Evolutionary conservation across 2,888 invertebrate species (phyloP).

Genomic region (Pyrrhia umbra): DNA sequence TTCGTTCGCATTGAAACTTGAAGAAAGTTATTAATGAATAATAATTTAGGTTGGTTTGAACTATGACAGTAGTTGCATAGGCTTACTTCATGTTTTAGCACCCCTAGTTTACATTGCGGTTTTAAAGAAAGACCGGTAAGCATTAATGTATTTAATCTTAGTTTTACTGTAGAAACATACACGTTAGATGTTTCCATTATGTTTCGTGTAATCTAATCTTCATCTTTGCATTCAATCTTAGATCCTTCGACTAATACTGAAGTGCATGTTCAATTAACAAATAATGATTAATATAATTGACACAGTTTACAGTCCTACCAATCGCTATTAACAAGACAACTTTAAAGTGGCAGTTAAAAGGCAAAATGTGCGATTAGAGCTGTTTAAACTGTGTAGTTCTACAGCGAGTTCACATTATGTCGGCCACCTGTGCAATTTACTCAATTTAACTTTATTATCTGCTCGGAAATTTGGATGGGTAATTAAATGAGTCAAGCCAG

Average conservation of each 20-base stretch:
- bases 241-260: slow-evolving; percentile 7
- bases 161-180: too few species aligned
- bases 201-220: not conserved
- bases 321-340: slow-evolving; percentile 56
- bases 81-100: slow-evolving; percentile 7
- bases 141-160: too few species aligned
- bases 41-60: slow-evolving; percentile 23
- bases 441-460: slow-evolving; percentile 84
- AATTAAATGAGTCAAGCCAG: slow-evolving; percentile 75
- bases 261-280: slow-evolving; percentile 35
- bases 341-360: slow-evolving; percentile 69
- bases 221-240: not conserved
- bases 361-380: slow-evolving; percentile 69
- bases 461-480: slow-evolving; percentile 75
- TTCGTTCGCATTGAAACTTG: slow-evolving; percentile 32
- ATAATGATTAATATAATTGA: slow-evolving; percentile 35
- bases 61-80: slow-evolving; percentile 13
- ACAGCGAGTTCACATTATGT: slow-evolving; percentile 67
- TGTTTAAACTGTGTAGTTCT: slow-evolving; percentile 67
- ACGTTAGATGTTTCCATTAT: too few species aligned
- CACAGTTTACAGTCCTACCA: slow-evolving; percentile 30
- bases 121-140: not conserved
- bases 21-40: slow-evolving; percentile 21
- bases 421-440: slow-evolving; percentile 81
- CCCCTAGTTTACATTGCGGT: not conserved